Conservation (phyloP, 2,113 vertebrate species). For the Hypanus sabinus region DNA sequence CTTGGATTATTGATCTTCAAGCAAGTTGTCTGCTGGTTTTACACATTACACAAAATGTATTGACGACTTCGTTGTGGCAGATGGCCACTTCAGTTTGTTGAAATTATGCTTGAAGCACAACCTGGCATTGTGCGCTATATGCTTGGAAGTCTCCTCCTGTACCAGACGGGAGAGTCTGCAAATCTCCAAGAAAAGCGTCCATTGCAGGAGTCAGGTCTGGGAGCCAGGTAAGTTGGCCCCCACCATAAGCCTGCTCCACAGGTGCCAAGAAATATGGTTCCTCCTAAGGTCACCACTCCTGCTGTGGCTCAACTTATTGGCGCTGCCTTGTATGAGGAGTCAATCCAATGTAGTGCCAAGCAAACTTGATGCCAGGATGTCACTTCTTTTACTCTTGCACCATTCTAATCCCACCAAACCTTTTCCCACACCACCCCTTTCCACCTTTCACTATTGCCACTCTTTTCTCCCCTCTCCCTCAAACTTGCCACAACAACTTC, state of each 20-base stretch:
- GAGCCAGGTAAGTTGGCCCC: slow-evolving; percentile 34
- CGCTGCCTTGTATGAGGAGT: not conserved
- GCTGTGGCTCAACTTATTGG: slow-evolving; percentile 23
- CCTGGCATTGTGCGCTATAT: slow-evolving; percentile 22
- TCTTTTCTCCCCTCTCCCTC: too few relatives aligned
- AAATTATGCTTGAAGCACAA: slow-evolving; percentile 28
- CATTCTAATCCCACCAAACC: not conserved
- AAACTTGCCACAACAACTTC: not conserved
- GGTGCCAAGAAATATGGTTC: not conserved
- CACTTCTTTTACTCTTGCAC: not conserved
- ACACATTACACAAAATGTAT: slow-evolving; percentile 19
- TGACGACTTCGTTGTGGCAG: slow-evolving; percentile 17
- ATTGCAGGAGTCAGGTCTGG: slow-evolving; percentile 34
- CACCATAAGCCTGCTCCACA: slow-evolving; percentile 10
- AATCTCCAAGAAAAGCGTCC: slow-evolving; percentile 24
- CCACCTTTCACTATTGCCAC: too few relatives aligned
- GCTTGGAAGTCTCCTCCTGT: slow-evolving; percentile 15
- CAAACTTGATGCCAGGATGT: slow-evolving; percentile 10
- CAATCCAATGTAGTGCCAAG: not conserved
- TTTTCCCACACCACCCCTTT: too few relatives aligned
- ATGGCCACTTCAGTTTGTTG: slow-evolving; percentile 29
- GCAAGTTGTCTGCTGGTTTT: slow-evolving; percentile 33
- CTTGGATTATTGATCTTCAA: slow-evolving; percentile 36
- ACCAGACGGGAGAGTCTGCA: not conserved
- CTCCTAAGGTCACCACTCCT: slow-evolving; percentile 19